Percentiles rank a stretch among this genome's conserved stretches.
These are phyloP conservation scores for Podarcis raffonei DNA, from an alignment of 2,113 vertebrate species.

Conservation along the genomic window DNA sequence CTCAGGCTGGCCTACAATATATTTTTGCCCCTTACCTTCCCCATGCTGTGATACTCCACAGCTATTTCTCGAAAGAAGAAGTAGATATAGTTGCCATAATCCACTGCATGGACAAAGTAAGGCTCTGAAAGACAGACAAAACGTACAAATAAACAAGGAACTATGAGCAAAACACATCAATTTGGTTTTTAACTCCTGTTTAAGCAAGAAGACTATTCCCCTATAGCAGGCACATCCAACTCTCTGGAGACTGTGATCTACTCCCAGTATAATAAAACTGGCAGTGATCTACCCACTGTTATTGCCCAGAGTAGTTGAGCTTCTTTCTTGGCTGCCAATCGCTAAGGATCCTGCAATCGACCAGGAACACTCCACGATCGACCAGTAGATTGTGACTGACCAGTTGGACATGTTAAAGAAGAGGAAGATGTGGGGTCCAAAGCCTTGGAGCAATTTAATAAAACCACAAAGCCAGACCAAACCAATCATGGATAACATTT, in stretches of 20 bases:
- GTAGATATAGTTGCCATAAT: slow-evolving; percentile 96
- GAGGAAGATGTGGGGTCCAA: too few species aligned
- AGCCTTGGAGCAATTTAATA: too few species aligned
- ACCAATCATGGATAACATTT: neutral
- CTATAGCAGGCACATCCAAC: neutral
- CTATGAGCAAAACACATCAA: neutral
- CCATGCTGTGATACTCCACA: slow-evolving; percentile 99
- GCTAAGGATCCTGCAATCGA: too few species aligned
- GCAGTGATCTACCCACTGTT: too few species aligned
- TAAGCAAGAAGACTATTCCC: neutral
- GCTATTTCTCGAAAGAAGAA: slow-evolving; percentile 99
- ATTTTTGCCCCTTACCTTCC: slow-evolving; percentile 86
- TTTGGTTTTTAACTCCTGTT: neutral
- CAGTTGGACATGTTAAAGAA: too few species aligned
- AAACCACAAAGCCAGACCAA: neutral
- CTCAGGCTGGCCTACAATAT: slow-evolving; percentile 14
- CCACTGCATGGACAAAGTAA: slow-evolving; percentile 94
- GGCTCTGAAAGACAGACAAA: slow-evolving; percentile 82
- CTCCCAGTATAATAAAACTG: too few species aligned
- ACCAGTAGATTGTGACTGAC: too few species aligned
- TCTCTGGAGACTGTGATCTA: neutral
- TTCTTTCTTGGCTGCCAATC: too few species aligned
- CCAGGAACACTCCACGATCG: too few species aligned
- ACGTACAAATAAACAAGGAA: neutral
- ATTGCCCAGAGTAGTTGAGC: too few species aligned